These are phyloP conservation scores for Marmota monax DNA, from an alignment of 2,113 vertebrate genomes.

Conservation along the genomic window DNA sequence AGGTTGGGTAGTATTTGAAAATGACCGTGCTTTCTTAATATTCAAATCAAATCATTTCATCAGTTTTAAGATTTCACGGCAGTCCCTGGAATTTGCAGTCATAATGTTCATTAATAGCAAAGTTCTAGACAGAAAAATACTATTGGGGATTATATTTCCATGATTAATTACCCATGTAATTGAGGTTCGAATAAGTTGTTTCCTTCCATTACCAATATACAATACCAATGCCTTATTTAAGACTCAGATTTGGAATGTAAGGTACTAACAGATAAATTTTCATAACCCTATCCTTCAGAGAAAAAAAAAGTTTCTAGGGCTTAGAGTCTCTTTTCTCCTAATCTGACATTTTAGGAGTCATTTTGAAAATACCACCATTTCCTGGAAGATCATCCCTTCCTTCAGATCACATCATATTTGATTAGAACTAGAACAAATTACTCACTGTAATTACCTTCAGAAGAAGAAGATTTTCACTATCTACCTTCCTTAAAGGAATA, in stretches of 20 bases:
- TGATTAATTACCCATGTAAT: not conserved
- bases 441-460: not conserved
- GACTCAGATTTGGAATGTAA: conserved; percentile 26
- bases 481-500: conserved; percentile 28
- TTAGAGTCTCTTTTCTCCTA: not conserved
- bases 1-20: not conserved
- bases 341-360: conserved; percentile 33
- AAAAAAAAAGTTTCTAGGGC: not conserved
- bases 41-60: not conserved
- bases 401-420: conserved; percentile 31
- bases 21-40: not conserved
- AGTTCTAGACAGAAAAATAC: not conserved
- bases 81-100: not conserved
- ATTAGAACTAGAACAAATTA: conserved; percentile 37
- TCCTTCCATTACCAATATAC: not conserved
- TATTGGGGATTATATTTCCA: not conserved
- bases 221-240: not conserved
- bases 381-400: not conserved
- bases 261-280: not conserved
- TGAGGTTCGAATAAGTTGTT: not conserved
- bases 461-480: conserved; percentile 36
- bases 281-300: not conserved
- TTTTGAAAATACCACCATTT: not conserved
- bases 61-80: not conserved
- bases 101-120: not conserved